Conservation (phyloP, 2,113 vertebrate genomes). For the Theristicus caerulescens region DNA sequence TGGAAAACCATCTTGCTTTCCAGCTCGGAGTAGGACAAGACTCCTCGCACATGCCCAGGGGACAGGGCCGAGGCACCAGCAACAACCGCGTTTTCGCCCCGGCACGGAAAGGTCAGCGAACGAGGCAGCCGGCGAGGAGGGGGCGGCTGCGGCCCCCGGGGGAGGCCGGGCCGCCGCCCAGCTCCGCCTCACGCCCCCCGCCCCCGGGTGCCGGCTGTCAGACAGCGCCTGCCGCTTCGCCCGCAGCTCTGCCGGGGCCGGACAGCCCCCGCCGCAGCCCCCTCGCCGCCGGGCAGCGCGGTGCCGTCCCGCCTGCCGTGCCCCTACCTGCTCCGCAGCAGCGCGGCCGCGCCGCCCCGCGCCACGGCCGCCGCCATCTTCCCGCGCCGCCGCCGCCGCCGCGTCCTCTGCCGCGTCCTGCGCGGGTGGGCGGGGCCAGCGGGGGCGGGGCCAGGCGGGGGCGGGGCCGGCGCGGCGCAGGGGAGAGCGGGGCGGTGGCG, state of each 20-base stretch:
- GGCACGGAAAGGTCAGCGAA: background rate
- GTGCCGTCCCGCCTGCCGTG: background rate
- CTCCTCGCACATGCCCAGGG: background rate
- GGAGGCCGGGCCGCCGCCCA: background rate
- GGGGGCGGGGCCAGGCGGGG: background rate
- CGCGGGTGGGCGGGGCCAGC: background rate
- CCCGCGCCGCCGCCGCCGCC: background rate
- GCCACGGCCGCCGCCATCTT: constrained; percentile 69
- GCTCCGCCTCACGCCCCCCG: background rate
- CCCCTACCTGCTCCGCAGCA: constrained; percentile 55
- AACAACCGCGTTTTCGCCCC: background rate
- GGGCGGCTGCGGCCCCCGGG: background rate
- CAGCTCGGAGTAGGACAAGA: background rate
- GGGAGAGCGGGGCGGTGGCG: background rate
- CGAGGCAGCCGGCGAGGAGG: background rate
- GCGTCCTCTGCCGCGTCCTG: background rate
- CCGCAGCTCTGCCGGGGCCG: background rate
- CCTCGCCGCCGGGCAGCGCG: background rate
- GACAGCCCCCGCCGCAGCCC: background rate
- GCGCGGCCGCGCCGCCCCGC: background rate
- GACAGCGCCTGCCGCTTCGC: background rate
- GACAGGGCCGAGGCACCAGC: background rate
- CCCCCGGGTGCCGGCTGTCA: background rate
- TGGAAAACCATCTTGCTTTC: background rate
- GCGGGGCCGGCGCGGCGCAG: too few relatives aligned